A percentile compares a stretch with the other conserved stretches of the same genome.
Conservation (phyloP, 2,888 invertebrate species). For the Spodoptera picta region DNA sequence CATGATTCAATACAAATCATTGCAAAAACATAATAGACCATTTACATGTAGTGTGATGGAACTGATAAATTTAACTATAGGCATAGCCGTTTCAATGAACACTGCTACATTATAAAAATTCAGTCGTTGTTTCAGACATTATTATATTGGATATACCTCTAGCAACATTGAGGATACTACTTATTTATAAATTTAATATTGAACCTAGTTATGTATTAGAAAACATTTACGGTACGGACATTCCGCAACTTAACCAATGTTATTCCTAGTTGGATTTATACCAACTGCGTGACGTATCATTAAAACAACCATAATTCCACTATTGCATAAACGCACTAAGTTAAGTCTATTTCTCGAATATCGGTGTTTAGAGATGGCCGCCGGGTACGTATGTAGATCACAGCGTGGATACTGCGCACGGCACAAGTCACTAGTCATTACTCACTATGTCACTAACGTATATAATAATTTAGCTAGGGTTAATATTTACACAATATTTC, state of each 20-base stretch:
- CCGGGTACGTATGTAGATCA: slow-evolving; percentile 65
- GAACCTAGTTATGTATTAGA: slow-evolving; percentile 48
- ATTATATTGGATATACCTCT: slow-evolving; percentile 42
- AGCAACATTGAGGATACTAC: slow-evolving; percentile 53
- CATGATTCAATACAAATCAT: slow-evolving; percentile 56
- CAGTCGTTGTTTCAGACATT: slow-evolving; percentile 49
- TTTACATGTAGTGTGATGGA: slow-evolving; percentile 55
- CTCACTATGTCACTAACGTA: slow-evolving; percentile 56
- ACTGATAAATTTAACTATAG: slow-evolving; percentile 41
- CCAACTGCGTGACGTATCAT: slow-evolving; percentile 36
- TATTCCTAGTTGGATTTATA: slow-evolving; percentile 40
- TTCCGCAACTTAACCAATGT: slow-evolving; percentile 36
- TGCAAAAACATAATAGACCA: slow-evolving; percentile 41
- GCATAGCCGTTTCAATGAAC: slow-evolving; percentile 34
- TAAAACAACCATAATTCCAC: slow-evolving; percentile 50
- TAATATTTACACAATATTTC: slow-evolving; percentile 71
- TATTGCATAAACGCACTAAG: slow-evolving; percentile 46
- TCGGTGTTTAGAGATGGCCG: slow-evolving; percentile 57
- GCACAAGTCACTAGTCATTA: slow-evolving; percentile 49
- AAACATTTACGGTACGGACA: slow-evolving; percentile 44
- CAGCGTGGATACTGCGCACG: slow-evolving; percentile 65
- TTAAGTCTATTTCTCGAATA: slow-evolving; percentile 57
- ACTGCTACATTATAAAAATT: slow-evolving; percentile 48
- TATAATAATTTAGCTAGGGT: slow-evolving; percentile 68
- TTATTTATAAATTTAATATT: slow-evolving; percentile 44